These are phyloP conservation scores for Pristionchus exspectatus DNA, from an alignment of 2,888 invertebrate species.

Conservation along the genomic window DNA sequence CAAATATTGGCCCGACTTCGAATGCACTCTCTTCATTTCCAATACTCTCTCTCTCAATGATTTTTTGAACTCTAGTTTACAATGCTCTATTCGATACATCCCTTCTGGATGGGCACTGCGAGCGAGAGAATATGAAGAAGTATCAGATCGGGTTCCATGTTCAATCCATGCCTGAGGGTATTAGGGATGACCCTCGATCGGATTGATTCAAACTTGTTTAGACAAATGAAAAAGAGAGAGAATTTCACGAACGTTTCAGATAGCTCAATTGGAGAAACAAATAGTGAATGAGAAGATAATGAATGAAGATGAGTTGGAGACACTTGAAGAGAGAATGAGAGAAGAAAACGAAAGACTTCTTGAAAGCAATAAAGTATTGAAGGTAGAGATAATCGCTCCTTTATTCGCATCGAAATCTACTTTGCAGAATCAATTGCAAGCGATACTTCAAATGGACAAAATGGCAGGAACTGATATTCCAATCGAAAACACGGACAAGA, in stretches of 20 bases:
- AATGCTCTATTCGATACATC: too few species aligned
- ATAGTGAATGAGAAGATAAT: conserved; percentile 69
- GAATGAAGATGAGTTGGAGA: conserved; percentile 74
- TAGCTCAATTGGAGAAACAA: conserved; percentile 73
- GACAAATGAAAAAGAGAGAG: too few species aligned
- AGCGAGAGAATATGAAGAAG: too few species aligned
- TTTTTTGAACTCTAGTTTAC: too few species aligned
- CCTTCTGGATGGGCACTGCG: too few species aligned
- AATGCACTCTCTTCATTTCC: too few species aligned
- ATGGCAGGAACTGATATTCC: conserved; percentile 57
- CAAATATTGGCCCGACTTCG: too few species aligned
- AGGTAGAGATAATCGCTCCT: conserved; percentile 59
- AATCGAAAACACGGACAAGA: conserved; percentile 25
- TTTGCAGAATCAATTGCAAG: conserved; percentile 73
- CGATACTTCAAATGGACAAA: conserved; percentile 75
- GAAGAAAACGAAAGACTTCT: conserved; percentile 75
- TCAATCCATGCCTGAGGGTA: too few species aligned
- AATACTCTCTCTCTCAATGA: too few species aligned
- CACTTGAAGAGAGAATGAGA: conserved; percentile 74
- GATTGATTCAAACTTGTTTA: not conserved
- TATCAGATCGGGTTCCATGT: too few species aligned
- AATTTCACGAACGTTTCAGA: conserved; percentile 57
- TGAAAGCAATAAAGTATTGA: conserved; percentile 72
- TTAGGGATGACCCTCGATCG: too few species aligned
- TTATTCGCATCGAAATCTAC: not conserved